Conservation (phyloP, 1,140 invertebrate species). For the Drosophila varians region DNA sequence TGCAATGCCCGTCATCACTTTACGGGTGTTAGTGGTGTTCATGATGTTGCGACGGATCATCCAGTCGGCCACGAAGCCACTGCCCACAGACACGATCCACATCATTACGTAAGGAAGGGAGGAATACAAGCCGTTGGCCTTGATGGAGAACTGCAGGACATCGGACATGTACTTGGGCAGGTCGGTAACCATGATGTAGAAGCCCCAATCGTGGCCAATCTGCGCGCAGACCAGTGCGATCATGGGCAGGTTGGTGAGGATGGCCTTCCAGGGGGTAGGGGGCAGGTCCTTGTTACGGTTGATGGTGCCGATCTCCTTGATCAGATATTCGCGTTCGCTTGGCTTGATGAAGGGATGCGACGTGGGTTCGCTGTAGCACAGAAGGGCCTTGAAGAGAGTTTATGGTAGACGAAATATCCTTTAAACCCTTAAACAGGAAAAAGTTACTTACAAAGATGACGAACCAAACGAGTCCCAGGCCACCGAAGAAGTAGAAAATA, state of each 20-base stretch:
- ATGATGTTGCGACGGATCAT: conserved; percentile 86
- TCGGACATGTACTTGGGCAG: conserved; percentile 96
- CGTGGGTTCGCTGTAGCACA: conserved; percentile 91
- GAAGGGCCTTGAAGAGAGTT: conserved; percentile 79
- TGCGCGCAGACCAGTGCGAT: conserved; percentile 89
- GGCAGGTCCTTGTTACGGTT: conserved; percentile 85
- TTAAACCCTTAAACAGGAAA: too few relatives aligned
- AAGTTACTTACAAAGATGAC: conserved; percentile 87
- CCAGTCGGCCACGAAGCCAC: conserved; percentile 88
- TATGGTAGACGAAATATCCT: background rate
- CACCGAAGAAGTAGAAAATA: conserved; percentile 94
- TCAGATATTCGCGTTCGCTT: conserved; percentile 90
- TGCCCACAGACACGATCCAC: conserved; percentile 89
- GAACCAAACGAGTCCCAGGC: conserved; percentile 89
- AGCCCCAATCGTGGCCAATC: conserved; percentile 96
- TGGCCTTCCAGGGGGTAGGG: conserved; percentile 88
- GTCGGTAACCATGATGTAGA: conserved; percentile 96
- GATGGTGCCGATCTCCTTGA: conserved; percentile 85
- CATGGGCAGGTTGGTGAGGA: conserved; percentile 90
- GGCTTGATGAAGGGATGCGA: conserved; percentile 93
- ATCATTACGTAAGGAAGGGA: conserved; percentile 89
- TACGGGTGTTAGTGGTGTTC: conserved; percentile 87
- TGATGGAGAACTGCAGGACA: conserved; percentile 93
- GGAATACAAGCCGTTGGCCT: conserved; percentile 88
- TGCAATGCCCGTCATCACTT: conserved; percentile 89